These are phyloP conservation scores for Octodonta nipae DNA, from an alignment of 2,888 invertebrate species.

Conservation along the genomic window DNA sequence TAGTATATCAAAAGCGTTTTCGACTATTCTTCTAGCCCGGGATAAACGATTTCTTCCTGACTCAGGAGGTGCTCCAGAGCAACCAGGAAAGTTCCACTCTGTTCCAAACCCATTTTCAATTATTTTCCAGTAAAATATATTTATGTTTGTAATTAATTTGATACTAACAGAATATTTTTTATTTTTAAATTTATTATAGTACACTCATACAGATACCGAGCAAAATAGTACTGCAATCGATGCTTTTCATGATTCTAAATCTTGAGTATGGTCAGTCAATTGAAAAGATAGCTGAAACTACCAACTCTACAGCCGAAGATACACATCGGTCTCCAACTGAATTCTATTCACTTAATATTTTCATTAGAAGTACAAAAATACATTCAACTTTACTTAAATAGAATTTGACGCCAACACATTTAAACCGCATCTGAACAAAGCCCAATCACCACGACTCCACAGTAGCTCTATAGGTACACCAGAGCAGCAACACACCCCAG, in stretches of 20 bases:
- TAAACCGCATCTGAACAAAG: background rate
- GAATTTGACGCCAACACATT: background rate
- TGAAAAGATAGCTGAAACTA: slow-evolving; percentile 18
- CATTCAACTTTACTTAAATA: slow-evolving; percentile 4
- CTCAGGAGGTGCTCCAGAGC: slow-evolving; percentile 15
- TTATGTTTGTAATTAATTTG: too few species aligned
- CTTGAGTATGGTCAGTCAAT: too few species aligned
- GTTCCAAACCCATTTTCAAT: slow-evolving; percentile 9
- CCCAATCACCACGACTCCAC: too few species aligned
- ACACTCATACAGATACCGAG: too few species aligned
- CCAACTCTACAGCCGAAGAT: slow-evolving; percentile 18
- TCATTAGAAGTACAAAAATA: slow-evolving; percentile 5
- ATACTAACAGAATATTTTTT: too few species aligned
- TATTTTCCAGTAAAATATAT: slow-evolving; percentile 10
- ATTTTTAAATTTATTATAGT: too few species aligned
- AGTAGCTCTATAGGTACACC: too few species aligned
- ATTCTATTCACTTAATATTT: slow-evolving; percentile 6
- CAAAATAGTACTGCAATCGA: too few species aligned
- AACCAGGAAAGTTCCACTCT: slow-evolving; percentile 14
- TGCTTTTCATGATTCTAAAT: too few species aligned
- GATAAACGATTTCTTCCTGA: slow-evolving; percentile 10
- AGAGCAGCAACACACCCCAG: background rate
- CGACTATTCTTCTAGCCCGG: slow-evolving; percentile 7
- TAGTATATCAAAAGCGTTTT: slow-evolving; percentile 8
- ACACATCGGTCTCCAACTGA: slow-evolving; percentile 19